Base-by-base conservation (phyloP, 2,113 vertebrate species). In the Cinclus cinclus region DNA sequence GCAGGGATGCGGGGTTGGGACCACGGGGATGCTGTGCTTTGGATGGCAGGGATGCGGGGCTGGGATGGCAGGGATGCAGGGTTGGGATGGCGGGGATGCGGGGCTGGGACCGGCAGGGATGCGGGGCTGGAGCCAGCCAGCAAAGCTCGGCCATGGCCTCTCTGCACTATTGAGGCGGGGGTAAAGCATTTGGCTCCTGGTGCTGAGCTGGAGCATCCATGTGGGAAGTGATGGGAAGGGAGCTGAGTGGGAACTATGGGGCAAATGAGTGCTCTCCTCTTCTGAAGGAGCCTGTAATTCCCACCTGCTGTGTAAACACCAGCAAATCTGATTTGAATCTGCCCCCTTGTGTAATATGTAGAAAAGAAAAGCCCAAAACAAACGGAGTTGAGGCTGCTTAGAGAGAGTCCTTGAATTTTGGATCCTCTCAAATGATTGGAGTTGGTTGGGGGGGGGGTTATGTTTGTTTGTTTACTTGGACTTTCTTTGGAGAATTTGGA, bases 291-390 rank as follows among this genome's bases (percentile, higher is more conserved):
- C 47, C 44, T 87, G 6, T 83, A 53, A 82, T 91, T 96, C 94
- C 80, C 92, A 73, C 16, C 11, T 59, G 76, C 62, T 88, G 39
- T 93, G 87, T 90, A 46, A 84, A 90, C 55, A 19, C 18, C n/a
- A 24, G 27, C 52, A 78, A 49, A 55, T 70, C n/a, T 92, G 59
- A 15, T 64, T 85, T 68, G 59, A 81, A 35, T 83, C 42, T 55
- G 2, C 76, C 24, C 2, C 53, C 74, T 80, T n/a, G 7, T n/a
- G 53, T 76, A 82, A 79, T 24, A 77, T 49, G 56, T 83, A 86
- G 79, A 19, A 70, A 77, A 67, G 30, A 59, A 42, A 33, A 83
- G 39, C 3, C 8, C 33, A 50, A 52, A 6, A 15, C 22, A 63
- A 64, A 27, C 10, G 15, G 10, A 62, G 25, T 33, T 87, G 37